Evolutionary conservation across 2,888 invertebrate genomes (phyloP).

Genomic region (Drosophila seclusa): DNA sequence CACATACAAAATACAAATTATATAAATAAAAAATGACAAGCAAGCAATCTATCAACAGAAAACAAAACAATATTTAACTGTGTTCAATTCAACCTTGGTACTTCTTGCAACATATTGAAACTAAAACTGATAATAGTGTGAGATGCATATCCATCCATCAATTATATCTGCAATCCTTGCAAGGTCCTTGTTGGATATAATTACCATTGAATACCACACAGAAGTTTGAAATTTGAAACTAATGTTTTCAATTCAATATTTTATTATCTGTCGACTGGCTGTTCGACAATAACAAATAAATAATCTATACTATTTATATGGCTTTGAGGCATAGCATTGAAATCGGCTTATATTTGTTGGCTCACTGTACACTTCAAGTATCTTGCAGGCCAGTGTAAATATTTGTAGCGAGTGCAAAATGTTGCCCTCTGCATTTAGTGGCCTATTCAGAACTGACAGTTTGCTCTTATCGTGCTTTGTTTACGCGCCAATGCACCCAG

Average conservation of each 20-base stretch:
- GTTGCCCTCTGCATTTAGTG: conserved; percentile 63
- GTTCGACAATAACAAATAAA: background rate
- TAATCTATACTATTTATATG: background rate
- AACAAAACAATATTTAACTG: background rate
- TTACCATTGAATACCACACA: background rate
- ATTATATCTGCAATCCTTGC: background rate
- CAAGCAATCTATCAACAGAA: background rate
- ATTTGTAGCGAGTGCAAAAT: conserved; percentile 47
- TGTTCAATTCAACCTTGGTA: background rate
- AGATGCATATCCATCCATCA: background rate
- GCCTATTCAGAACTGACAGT: conserved; percentile 72
- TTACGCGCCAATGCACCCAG: conserved; percentile 62
- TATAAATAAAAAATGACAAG: background rate
- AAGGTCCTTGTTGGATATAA: background rate
- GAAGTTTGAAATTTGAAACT: background rate
- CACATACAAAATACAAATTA: background rate
- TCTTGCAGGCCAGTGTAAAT: conserved; percentile 45
- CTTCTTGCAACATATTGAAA: background rate
- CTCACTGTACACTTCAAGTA: background rate
- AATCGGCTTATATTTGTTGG: background rate
- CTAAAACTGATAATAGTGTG: background rate
- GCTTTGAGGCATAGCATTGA: background rate
- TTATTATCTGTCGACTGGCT: background rate
- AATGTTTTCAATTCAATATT: background rate
- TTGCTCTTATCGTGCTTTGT: conserved; percentile 68